A percentile compares a stretch with the other conserved stretches of the same genome.
Evolutionary conservation across 1,140 invertebrate genomes (phyloP).

Genomic region (Phymorhynchus buccinoides): DNA sequence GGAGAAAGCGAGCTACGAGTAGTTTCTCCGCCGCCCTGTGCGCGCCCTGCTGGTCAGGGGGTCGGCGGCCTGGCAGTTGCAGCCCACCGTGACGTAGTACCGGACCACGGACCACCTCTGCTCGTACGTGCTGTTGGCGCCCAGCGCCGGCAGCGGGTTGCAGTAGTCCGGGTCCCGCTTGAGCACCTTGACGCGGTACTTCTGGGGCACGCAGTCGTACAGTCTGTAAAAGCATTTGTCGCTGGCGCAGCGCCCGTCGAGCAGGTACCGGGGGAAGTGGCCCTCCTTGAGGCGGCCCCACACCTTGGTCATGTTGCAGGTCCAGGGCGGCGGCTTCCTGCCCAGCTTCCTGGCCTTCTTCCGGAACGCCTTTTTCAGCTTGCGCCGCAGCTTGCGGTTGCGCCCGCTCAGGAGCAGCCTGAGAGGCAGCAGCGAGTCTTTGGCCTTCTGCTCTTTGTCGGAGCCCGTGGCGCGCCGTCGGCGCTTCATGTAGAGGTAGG

Average conservation of each 20-base stretch:
- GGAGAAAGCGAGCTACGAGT: conserved; percentile 2
- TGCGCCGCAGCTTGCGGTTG: conserved; percentile 50
- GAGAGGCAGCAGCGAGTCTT: conserved; percentile 41
- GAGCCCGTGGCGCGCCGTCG: conserved; percentile 38
- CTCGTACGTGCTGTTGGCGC: conserved; percentile 59
- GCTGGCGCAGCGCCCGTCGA: conserved; percentile 55
- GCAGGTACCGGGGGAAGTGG: conserved; percentile 56
- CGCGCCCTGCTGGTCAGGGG: neutral
- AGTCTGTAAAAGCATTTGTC: conserved; percentile 63
- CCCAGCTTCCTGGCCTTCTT: conserved; percentile 49
- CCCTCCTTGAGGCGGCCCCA: conserved; percentile 51
- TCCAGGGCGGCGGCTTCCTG: conserved; percentile 54
- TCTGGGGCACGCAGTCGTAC: conserved; percentile 59
- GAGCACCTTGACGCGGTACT: conserved; percentile 59
- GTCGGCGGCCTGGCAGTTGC: conserved; percentile 53
- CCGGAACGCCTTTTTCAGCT: conserved; percentile 49
- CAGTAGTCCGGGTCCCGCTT: conserved; percentile 59
- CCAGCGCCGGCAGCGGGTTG: conserved; percentile 57
- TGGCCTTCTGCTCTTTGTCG: conserved; percentile 46
- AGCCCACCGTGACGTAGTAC: conserved; percentile 58
- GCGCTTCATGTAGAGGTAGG: conserved; percentile 44
- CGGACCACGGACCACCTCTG: conserved; percentile 56
- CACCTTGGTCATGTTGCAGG: conserved; percentile 54
- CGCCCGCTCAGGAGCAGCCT: conserved; percentile 40
- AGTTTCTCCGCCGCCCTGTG: neutral